These are phyloP conservation scores for Drosophila borborema DNA, from an alignment of 2,888 invertebrate species.

Conservation along the genomic window DNA sequence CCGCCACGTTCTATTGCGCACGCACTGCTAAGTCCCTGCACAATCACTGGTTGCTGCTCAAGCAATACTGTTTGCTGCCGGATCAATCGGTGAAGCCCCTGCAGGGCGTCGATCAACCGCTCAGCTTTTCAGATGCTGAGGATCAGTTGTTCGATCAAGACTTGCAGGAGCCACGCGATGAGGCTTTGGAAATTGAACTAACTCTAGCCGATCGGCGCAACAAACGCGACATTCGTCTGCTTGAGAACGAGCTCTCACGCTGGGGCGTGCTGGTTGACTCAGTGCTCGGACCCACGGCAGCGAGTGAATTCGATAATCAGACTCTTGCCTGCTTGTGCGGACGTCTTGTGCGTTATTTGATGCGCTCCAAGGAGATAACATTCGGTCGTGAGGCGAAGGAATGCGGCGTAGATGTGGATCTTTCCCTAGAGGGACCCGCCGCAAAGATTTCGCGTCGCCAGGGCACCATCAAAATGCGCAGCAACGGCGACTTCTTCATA, in stretches of 20 bases:
- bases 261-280: constrained; percentile 98
- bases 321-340: constrained; percentile 97
- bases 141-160: constrained; percentile 94
- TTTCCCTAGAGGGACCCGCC: constrained; percentile 96
- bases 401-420: constrained; percentile 95
- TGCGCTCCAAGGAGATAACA: constrained; percentile 97
- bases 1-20: constrained; percentile 93
- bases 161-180: constrained; percentile 91
- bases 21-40: constrained; percentile 94
- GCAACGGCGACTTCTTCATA: constrained; percentile 97
- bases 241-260: constrained; percentile 95
- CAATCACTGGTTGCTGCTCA: constrained; percentile 96
- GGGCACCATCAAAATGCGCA: constrained; percentile 94
- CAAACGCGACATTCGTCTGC: constrained; percentile 93
- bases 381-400: constrained; percentile 96
- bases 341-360: constrained; percentile 95
- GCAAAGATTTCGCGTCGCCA: constrained; percentile 97
- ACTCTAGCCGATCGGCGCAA: constrained; percentile 90
- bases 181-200: constrained; percentile 92
- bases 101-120: constrained; percentile 88
- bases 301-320: constrained; percentile 96
- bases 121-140: constrained; percentile 96
- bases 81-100: constrained; percentile 92
- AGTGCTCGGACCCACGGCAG: constrained; percentile 91
- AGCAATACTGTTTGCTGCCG: constrained; percentile 95